Percentiles rank a stretch among this genome's conserved stretches.
These are phyloP conservation scores for Dendrocincla fuliginosa DNA, from an alignment of 2,797 vertebrate species.

Conservation along the genomic window DNA sequence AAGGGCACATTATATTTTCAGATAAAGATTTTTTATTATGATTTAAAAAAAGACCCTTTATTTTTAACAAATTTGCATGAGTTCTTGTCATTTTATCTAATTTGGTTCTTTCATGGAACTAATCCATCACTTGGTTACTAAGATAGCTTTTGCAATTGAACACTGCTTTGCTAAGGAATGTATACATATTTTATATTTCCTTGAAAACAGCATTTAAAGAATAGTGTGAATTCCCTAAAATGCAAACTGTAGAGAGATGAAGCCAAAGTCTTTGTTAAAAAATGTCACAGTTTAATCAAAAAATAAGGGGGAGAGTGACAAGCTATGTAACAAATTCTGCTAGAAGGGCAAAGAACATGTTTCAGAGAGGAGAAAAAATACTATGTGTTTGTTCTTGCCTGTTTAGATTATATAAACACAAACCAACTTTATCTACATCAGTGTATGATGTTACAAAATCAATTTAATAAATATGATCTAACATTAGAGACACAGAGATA, in stretches of 20 bases:
- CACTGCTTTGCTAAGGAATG: neutral
- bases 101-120: neutral
- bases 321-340: neutral
- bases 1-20: neutral
- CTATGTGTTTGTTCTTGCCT: neutral
- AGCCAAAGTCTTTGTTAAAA: neutral
- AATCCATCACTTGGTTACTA: slow-evolving; percentile 16
- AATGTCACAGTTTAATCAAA: neutral
- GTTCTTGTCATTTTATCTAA: slow-evolving; percentile 16
- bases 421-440: neutral
- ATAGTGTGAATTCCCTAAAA: slow-evolving; percentile 2
- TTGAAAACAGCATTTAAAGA: neutral
- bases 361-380: neutral
- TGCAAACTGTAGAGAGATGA: neutral
- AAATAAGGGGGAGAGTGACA: neutral
- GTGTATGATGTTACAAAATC: neutral
- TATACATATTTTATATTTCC: neutral
- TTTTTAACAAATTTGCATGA: slow-evolving; percentile 3
- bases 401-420: neutral
- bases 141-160: slow-evolving; percentile 1
- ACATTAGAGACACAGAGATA: neutral
- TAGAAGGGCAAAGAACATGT: neutral
- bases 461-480: neutral
- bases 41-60: neutral
- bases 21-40: neutral